These are phyloP conservation scores for Geotrypetes seraphini DNA, from an alignment of 2,797 vertebrate genomes.

Conservation along the genomic window DNA sequence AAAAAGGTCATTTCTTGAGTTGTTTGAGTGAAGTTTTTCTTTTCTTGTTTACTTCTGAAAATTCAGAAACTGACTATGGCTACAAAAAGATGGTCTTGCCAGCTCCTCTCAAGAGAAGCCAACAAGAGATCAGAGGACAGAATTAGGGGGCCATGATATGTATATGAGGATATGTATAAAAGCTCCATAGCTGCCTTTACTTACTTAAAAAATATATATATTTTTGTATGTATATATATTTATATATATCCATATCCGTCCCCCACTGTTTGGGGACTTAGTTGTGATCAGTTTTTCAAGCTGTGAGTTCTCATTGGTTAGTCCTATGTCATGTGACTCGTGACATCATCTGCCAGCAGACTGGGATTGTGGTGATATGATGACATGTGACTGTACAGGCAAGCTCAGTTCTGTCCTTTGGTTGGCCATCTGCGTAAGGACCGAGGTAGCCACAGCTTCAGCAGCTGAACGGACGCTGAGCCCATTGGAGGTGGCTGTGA, in stretches of 20 bases:
- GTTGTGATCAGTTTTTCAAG: conserved; percentile 15
- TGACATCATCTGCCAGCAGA: conserved; percentile 89
- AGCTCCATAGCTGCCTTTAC: conserved; percentile 40
- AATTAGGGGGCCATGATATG: not conserved
- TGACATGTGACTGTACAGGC: conserved; percentile 71
- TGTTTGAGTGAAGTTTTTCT: too few relatives aligned
- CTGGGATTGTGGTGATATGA: conserved; percentile 93
- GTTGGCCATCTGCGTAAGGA: conserved; percentile 88
- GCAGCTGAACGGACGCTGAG: conserved; percentile 76
- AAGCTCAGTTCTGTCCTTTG: conserved; percentile 68
- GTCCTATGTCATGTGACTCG: conserved; percentile 12
- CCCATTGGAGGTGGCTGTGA: conserved; percentile 68
- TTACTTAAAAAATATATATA: conserved; percentile 16
- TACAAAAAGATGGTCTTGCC: too few relatives aligned
- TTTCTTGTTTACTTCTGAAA: too few relatives aligned
- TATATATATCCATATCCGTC: conserved; percentile 14
- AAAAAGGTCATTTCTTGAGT: conserved; percentile 15
- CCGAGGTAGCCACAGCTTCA: conserved; percentile 88
- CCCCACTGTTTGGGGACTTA: conserved; percentile 4
- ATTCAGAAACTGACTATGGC: too few relatives aligned
- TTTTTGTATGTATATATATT: conserved; percentile 16
- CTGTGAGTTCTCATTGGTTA: conserved; percentile 6
- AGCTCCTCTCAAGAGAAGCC: too few relatives aligned
- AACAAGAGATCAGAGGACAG: conserved; percentile 18
- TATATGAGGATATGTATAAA: conserved; percentile 14